Conservation (phyloP, 2,113 vertebrate species). For the Brevimyrus niger region DNA sequence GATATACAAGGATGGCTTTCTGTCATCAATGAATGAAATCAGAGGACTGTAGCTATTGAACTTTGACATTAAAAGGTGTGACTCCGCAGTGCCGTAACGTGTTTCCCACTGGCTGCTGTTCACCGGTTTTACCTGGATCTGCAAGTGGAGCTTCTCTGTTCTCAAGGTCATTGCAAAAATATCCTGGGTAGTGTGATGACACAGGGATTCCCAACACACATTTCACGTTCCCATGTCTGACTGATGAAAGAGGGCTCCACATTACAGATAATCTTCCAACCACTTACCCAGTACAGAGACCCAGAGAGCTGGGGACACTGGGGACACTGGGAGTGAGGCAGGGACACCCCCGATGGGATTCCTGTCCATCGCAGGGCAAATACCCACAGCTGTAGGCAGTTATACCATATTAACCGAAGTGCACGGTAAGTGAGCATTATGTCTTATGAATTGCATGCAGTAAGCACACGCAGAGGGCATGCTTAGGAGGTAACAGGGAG, state of each 20-base stretch:
- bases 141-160: not conserved
- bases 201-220: not conserved
- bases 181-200: not conserved
- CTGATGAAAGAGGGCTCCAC: not conserved
- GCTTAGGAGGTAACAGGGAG: not conserved
- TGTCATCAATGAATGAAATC: not conserved
- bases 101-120: not conserved
- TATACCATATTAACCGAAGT: not conserved
- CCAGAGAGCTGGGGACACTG: not conserved
- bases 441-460: not conserved
- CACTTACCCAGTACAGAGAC: not conserved
- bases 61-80: not conserved
- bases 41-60: not conserved
- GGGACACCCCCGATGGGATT: not conserved
- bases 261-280: not conserved
- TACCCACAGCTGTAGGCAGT: not conserved
- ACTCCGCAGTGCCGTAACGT: not conserved
- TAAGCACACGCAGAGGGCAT: not conserved
- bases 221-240: not conserved
- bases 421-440: not conserved
- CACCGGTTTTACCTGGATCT: not conserved
- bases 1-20: not conserved
- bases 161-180: not conserved
- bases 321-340: not conserved
- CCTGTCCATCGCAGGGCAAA: not conserved